Base-by-base conservation (phyloP, 2,888 invertebrate genomes). In the Synanthedon formicaeformis region DNA sequence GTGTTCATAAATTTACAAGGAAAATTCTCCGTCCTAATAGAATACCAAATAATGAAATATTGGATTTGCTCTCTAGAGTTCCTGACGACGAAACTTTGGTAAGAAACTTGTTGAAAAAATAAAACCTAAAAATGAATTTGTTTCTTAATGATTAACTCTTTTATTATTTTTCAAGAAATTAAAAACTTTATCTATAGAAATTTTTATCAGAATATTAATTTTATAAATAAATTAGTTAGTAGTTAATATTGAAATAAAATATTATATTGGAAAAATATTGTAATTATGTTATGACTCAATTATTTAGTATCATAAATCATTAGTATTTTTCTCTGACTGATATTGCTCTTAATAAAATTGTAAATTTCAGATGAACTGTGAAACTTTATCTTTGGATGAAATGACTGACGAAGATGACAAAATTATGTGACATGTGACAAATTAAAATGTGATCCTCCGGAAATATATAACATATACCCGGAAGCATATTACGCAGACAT, bases 41-140 rank as follows among this genome's bases (percentile, higher is more conserved):
- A 60, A 92, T 98, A 71, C 95, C 96, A 11, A 98, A 98, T 83
- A 99, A 97, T 85, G 98, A 99, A 89, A 79, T 98, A 49, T 82
- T 98, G 58, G 98, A 98, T 89, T 93, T 97, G 67, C 88, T 99
- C 55, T 97, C 97, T 1, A 89, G 98, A 65, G 95, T 99, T 53
- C 98, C 98, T 14, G 95, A 97, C 73, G 96, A 98, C 76, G 94
- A 94, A 72, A 93, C 94, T 87, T 86, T 97, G 89, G 96, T 97
- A 79, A 91, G 90, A 77, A 72, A 53, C 50, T 70, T 57, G 69
- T 34, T 34, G 34, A 67, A 72, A 57, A 50, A 49, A 34, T 40
- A 13, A 41, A 50, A 52, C 12, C n/a, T 16, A 13, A 14, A 27
- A 34, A 52, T 55, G 52, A 27, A 48, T 48, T 45, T 10, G 23